A percentile compares a stretch with the other conserved stretches of the same genome.
phyloP scores from a whole-genome alignment of 92 coral and sea anemone genomes.

The Porites cylindrica region DNA sequence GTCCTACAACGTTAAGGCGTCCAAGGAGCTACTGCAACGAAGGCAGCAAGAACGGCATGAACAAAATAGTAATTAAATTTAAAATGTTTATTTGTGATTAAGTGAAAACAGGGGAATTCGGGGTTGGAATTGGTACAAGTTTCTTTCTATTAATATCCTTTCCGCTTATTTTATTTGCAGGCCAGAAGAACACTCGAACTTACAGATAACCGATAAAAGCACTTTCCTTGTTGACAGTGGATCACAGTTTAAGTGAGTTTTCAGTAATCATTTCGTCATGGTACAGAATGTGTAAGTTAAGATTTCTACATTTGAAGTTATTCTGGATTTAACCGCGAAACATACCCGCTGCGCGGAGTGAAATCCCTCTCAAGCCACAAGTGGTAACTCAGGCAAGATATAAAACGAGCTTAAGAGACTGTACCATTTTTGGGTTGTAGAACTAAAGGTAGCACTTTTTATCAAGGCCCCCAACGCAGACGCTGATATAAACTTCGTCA shows the following conservation, averaged over 20 bases:
- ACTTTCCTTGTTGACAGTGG: slow-evolving; percentile 87
- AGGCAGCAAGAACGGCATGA: no score
- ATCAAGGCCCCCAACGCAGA: no score
- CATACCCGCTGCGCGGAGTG: no score
- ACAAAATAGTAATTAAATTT: no score
- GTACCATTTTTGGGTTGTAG: not conserved
- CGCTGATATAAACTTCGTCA: no score
- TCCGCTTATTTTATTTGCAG: slow-evolving; percentile 35
- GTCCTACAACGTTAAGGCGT: no score
- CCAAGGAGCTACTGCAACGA: no score
- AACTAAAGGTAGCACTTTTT: not conserved
- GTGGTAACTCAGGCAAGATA: not conserved
- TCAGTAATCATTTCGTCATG: not conserved
- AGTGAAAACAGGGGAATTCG: no score
- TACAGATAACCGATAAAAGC: slow-evolving; percentile 64
- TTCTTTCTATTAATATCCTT: not conserved
- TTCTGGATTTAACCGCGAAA: not conserved
- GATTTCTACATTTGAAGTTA: not conserved
- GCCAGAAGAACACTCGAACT: slow-evolving; percentile 65
- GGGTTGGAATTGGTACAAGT: no score
- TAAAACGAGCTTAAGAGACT: not conserved
- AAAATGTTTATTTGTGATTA: no score
- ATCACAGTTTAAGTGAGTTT: slow-evolving; percentile 78
- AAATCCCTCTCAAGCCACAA: no score
- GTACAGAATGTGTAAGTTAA: no score